Conservation (phyloP, 2,113 vertebrate species). For the Ailuropoda melanoleuca region DNA sequence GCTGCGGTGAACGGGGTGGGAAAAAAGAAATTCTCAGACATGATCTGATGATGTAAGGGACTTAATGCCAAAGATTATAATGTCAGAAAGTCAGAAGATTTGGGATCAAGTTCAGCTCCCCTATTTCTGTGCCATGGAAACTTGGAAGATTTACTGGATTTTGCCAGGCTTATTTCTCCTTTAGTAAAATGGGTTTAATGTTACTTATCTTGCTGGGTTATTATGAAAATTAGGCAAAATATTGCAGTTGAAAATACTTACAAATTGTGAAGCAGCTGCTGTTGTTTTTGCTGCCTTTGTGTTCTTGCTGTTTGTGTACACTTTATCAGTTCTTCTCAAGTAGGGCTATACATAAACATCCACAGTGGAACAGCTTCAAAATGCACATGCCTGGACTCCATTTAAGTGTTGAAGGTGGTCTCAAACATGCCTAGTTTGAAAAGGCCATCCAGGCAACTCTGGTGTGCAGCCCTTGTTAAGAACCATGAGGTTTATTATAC, state of each 20-base stretch:
- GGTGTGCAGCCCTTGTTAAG: background rate
- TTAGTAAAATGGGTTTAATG: background rate
- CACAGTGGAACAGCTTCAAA: background rate
- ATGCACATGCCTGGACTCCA: background rate
- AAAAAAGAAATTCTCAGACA: background rate
- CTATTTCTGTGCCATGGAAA: background rate
- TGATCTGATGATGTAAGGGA: background rate
- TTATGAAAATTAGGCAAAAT: background rate
- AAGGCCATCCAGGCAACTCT: background rate
- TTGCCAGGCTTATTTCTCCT: background rate
- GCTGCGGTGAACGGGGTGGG: rapidly evolving
- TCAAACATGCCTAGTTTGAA: background rate
- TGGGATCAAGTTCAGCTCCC: background rate
- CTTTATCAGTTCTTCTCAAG: background rate
- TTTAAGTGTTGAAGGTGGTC: background rate
- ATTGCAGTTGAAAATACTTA: background rate
- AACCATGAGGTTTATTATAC: background rate
- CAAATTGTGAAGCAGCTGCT: background rate
- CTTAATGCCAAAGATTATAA: background rate
- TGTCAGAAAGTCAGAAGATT: background rate
- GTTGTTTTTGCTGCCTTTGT: background rate
- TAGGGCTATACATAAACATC: background rate
- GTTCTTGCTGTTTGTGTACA: background rate
- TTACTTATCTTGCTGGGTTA: background rate
- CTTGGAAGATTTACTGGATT: background rate